Conservation (phyloP, 2,888 invertebrate genomes). For the Cremastinae sp. region DNA sequence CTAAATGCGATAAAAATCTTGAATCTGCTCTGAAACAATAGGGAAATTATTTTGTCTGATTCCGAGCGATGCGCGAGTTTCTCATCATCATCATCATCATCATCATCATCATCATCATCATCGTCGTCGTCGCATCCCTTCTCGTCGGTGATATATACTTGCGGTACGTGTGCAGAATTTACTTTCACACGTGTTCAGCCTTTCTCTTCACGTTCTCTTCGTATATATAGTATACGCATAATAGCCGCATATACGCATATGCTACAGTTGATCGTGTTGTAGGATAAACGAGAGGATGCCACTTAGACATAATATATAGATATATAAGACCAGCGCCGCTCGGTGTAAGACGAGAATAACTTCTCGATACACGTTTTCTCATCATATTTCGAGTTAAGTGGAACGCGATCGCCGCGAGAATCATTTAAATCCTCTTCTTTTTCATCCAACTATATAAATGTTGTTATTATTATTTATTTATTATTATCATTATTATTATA, state of each 20-base stretch:
- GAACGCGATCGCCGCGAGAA: too few relatives aligned
- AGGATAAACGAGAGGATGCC: too few relatives aligned
- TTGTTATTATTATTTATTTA: too few relatives aligned
- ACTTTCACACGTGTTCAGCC: constrained; percentile 54
- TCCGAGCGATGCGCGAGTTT: too few relatives aligned
- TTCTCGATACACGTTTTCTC: constrained; percentile 35
- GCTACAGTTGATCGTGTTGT: too few relatives aligned
- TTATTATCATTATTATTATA: too few relatives aligned
- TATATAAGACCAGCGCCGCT: constrained; percentile 26
- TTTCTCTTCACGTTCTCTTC: constrained; percentile 1
- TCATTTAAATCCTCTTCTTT: too few relatives aligned
- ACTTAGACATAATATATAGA: constrained; percentile 3
- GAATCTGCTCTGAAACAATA: too few relatives aligned
- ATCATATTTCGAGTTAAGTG: constrained; percentile 16
- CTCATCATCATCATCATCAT: not conserved
- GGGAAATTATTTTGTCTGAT: too few relatives aligned
- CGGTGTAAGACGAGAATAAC: constrained; percentile 38
- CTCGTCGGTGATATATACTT: constrained; percentile 74
- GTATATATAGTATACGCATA: constrained; percentile 1
- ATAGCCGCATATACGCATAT: not conserved
- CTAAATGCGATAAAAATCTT: not conserved
- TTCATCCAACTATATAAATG: too few relatives aligned
- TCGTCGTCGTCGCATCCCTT: constrained; percentile 59
- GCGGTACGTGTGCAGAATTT: constrained; percentile 74
- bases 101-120: constrained; percentile 10